These are phyloP conservation scores for Lordiphosa stackelbergi DNA, from an alignment of 1,140 invertebrate species.

Conservation along the genomic window DNA sequence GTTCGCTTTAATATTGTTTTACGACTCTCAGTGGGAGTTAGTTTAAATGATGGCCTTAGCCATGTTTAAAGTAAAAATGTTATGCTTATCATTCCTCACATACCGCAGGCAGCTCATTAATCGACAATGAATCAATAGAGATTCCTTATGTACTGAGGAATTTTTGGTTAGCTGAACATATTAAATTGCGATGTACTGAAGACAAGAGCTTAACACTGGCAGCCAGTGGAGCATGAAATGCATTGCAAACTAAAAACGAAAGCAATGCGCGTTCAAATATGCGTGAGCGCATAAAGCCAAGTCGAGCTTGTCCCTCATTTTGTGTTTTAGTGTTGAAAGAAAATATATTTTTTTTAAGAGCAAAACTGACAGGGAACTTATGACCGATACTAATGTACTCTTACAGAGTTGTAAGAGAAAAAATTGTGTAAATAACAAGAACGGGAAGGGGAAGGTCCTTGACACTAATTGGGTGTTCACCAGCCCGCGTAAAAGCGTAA, in stretches of 20 bases:
- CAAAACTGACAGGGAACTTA: background rate
- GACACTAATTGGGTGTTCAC: no score
- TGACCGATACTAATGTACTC: no score
- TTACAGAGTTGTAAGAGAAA: no score
- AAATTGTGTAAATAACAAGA: no score
- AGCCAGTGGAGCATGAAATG: conserved; percentile 42
- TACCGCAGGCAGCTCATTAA: no score
- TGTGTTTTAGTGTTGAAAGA: background rate
- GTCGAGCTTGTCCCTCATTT: conserved; percentile 30
- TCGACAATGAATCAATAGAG: no score
- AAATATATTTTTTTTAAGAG: conserved; percentile 10
- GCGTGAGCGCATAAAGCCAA: conserved; percentile 34
- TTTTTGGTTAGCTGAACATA: conserved; percentile 25
- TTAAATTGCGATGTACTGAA: conserved; percentile 32
- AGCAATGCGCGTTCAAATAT: conserved; percentile 1
- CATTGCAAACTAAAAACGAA: conserved; percentile 8
- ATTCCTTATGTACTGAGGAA: conserved; percentile 3
- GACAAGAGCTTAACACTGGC: background rate
- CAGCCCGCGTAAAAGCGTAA: no score
- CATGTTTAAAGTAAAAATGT: no score
- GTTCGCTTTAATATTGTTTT: conserved; percentile 11
- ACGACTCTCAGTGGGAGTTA: background rate
- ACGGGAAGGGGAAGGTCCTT: no score
- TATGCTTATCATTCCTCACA: no score
- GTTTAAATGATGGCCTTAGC: no score